phyloP scores from a whole-genome alignment of 2,797 vertebrate species.

The Benthosema pterotum region DNA sequence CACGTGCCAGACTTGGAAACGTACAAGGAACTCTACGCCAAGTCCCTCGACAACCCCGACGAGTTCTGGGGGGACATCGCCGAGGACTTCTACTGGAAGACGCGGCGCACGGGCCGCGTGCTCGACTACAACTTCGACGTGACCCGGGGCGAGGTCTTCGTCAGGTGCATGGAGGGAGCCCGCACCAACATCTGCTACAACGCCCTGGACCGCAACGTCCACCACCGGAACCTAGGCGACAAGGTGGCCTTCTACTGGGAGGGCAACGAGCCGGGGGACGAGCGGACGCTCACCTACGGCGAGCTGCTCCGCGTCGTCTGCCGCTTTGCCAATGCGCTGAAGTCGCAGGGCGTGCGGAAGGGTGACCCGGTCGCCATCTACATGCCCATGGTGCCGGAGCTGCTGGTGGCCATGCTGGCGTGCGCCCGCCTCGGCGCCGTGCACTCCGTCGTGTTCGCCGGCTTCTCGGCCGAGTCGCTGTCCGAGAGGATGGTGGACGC shows the following conservation, averaged over 20 bases:
- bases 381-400: constrained; percentile 97
- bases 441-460: constrained; percentile 98
- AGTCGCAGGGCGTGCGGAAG: constrained; percentile 90
- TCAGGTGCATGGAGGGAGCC: constrained; percentile 95
- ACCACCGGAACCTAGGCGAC: constrained; percentile 89
- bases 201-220: constrained; percentile 89
- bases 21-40: constrained; percentile 79
- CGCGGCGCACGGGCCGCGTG: constrained; percentile 83
- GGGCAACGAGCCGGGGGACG: constrained; percentile 92
- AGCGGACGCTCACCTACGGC: constrained; percentile 86
- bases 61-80: constrained; percentile 92
- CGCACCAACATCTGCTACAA: constrained; percentile 98
- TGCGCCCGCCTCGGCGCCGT: constrained; percentile 93
- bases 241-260: constrained; percentile 98
- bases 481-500: constrained; percentile 93
- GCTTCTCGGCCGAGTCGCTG: constrained; percentile 94
- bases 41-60: constrained; percentile 75
- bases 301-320: constrained; percentile 91
- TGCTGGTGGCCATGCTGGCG: constrained; percentile 94
- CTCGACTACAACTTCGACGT: constrained; percentile 96
- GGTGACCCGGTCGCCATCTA: constrained; percentile 95
- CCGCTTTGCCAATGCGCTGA: constrained; percentile 94
- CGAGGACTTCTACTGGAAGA: constrained; percentile 96
- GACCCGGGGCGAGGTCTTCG: constrained; percentile 91
- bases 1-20: constrained; percentile 78